Evolutionary conservation across 2,113 vertebrate species (phyloP).

Genomic region (Tursiops truncatus): DNA sequence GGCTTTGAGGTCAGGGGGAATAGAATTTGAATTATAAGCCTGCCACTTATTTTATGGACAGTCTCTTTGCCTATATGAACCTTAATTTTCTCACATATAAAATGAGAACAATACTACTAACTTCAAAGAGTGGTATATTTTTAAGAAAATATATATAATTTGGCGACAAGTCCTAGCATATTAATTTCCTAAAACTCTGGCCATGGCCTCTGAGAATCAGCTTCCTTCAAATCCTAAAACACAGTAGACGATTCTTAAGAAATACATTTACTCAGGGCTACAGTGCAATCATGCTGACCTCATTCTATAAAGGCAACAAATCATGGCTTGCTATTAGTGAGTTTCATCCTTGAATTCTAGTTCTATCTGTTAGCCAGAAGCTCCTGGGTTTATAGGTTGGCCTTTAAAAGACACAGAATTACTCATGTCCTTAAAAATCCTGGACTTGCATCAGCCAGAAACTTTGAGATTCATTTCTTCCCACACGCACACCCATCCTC

Average conservation of each 20-base stretch:
- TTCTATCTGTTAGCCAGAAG: conserved; percentile 47
- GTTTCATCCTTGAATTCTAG: conserved; percentile 36
- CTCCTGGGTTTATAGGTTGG: conserved; percentile 28
- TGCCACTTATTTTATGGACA: not conserved
- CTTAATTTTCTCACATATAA: conserved; percentile 35
- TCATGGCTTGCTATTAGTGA: not conserved
- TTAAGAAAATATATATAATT: not conserved
- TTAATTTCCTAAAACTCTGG: not conserved
- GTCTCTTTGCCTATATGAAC: not conserved
- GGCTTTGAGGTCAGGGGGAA: conserved; percentile 8
- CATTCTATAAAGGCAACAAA: not conserved
- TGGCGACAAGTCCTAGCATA: not conserved
- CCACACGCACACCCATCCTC: not conserved
- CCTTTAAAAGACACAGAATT: conserved; percentile 63
- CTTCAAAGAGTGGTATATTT: not conserved
- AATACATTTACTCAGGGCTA: not conserved
- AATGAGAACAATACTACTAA: not conserved
- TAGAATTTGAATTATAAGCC: not conserved
- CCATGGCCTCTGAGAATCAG: not conserved
- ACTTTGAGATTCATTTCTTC: conserved; percentile 22
- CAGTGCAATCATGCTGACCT: not conserved
- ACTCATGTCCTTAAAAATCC: conserved; percentile 64
- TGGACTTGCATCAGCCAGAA: conserved; percentile 35
- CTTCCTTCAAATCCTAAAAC: not conserved
- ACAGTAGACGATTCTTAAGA: not conserved